Evolutionary conservation across 1,140 invertebrate species (phyloP).

Genomic region (Orchestia grillus): DNA sequence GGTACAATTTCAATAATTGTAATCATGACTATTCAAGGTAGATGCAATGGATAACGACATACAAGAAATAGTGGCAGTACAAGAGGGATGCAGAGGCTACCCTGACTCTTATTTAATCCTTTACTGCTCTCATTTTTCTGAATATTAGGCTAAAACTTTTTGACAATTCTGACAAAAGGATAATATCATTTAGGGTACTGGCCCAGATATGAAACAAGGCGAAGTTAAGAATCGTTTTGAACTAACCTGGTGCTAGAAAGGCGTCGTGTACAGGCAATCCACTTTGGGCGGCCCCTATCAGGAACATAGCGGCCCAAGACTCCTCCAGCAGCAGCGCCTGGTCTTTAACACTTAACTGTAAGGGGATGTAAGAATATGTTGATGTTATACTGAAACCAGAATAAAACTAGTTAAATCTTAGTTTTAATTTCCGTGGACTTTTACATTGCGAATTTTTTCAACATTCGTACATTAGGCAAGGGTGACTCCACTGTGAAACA

Average conservation of each 20-base stretch:
- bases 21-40: too few relatives aligned
- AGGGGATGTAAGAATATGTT: not conserved
- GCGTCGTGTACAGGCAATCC: conserved; percentile 76
- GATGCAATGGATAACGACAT: too few relatives aligned
- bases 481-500: too few relatives aligned
- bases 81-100: too few relatives aligned
- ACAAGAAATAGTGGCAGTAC: not conserved
- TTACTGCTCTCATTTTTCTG: too few relatives aligned
- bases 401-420: not conserved
- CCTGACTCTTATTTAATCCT: too few relatives aligned
- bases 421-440: not conserved
- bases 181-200: too few relatives aligned
- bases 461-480: not conserved
- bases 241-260: not conserved
- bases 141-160: too few relatives aligned
- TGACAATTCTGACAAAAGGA: not conserved
- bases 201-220: too few relatives aligned
- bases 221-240: too few relatives aligned
- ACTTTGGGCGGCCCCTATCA: conserved; percentile 85
- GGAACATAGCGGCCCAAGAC: conserved; percentile 88
- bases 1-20: too few relatives aligned
- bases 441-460: not conserved
- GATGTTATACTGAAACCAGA: not conserved
- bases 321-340: conserved; percentile 82
- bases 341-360: conserved; percentile 79